Evolutionary conservation across 2,113 vertebrate species (phyloP).

Genomic region (Pardalotus punctatus): DNA sequence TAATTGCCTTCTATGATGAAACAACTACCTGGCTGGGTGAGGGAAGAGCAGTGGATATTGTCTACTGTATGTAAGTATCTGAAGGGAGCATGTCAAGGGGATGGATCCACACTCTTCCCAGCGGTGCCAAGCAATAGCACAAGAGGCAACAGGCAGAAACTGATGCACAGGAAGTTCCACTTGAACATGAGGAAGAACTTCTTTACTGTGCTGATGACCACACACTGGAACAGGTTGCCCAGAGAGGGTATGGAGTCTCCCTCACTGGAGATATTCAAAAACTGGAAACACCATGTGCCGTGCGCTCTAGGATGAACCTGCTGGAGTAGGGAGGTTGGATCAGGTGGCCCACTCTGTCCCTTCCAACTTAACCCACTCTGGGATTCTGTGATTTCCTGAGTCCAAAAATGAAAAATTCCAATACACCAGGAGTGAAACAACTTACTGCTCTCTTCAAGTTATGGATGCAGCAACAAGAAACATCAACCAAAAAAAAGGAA

Average conservation of each 20-base stretch:
- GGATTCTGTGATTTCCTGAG: not conserved
- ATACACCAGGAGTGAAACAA: not conserved
- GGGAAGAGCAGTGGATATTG: not conserved
- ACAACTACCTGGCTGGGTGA: not conserved
- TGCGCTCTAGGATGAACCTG: not conserved
- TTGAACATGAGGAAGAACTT: not conserved
- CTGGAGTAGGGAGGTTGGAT: not conserved
- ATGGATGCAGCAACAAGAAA: not conserved
- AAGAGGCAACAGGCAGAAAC: not conserved
- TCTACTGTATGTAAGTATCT: too few relatives aligned
- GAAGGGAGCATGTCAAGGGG: not conserved
- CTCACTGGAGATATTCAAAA: not conserved
- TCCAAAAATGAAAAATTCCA: not conserved
- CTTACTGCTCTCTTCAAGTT: not conserved
- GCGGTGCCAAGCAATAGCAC: not conserved
- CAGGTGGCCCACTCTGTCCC: not conserved
- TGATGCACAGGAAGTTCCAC: not conserved
- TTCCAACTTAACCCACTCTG: not conserved
- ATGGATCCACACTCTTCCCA: not conserved
- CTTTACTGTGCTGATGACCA: not conserved
- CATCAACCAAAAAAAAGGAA: not conserved
- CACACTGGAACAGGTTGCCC: not conserved
- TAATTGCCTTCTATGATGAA: not conserved
- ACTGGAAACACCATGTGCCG: not conserved
- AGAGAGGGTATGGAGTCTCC: not conserved